Conservation (phyloP, 1,140 invertebrate genomes). For the Dryas iulia region DNA sequence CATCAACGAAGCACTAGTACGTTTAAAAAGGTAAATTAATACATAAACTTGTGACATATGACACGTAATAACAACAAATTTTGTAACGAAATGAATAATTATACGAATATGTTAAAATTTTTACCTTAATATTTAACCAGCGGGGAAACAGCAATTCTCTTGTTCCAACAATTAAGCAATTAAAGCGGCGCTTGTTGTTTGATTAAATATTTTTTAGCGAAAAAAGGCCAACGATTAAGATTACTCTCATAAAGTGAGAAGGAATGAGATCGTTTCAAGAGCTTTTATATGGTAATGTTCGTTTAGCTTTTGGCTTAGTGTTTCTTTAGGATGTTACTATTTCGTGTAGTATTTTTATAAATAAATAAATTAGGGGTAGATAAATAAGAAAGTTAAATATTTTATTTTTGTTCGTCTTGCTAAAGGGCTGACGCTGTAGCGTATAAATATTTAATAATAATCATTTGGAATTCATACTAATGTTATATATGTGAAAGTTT, state of each 20-base stretch:
- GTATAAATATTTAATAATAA: too few relatives aligned
- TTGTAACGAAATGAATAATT: not conserved
- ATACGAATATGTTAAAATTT: not conserved
- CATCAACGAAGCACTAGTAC: too few relatives aligned
- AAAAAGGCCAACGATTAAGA: conserved; percentile 58
- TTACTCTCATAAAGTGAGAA: conserved; percentile 46
- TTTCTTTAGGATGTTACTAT: not conserved
- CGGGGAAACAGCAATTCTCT: conserved; percentile 8
- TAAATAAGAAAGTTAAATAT: too few relatives aligned
- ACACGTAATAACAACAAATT: too few relatives aligned
- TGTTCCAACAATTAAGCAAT: conserved; percentile 60
- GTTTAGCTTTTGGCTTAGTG: not conserved
- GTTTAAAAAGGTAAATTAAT: too few relatives aligned
- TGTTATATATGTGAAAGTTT: too few relatives aligned
- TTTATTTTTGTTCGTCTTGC: too few relatives aligned
- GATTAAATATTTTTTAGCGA: conserved; percentile 61
- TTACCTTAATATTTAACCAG: not conserved
- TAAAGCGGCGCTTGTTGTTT: conserved; percentile 46
- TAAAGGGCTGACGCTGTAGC: too few relatives aligned
- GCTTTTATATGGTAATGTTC: not conserved
- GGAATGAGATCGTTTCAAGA: not conserved
- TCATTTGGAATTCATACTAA: too few relatives aligned
- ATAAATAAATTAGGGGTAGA: too few relatives aligned
- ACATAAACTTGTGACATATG: too few relatives aligned
- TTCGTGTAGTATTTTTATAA: not conserved